phyloP scores from a whole-genome alignment of 2,888 invertebrate genomes.

The Pollenia griseotomentosa region DNA sequence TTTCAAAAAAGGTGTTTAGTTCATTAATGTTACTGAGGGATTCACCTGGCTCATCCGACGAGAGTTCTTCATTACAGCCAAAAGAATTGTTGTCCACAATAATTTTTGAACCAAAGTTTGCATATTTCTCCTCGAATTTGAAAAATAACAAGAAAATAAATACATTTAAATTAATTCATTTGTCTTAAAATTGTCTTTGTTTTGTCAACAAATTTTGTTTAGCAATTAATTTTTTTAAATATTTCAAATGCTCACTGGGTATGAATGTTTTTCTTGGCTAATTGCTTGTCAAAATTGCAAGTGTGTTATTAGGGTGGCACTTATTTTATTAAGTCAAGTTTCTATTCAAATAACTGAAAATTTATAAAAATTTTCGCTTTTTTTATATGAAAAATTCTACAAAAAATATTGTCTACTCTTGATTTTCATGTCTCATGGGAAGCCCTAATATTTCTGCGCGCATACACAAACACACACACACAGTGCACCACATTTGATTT shows the following conservation, averaged over 20 bases:
- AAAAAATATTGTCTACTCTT: too few relatives aligned
- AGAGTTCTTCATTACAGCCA: too few relatives aligned
- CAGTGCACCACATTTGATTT: neutral
- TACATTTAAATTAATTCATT: neutral
- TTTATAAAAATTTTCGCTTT: too few relatives aligned
- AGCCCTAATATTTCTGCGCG: neutral
- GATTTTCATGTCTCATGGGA: neutral
- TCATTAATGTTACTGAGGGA: too few relatives aligned
- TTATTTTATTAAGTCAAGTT: neutral
- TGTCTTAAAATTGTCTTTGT: neutral
- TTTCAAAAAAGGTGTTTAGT: too few relatives aligned
- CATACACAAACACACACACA: too few relatives aligned
- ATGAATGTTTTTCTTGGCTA: conserved; percentile 49
- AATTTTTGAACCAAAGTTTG: too few relatives aligned
- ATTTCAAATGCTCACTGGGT: conserved; percentile 33
- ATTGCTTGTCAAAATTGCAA: conserved; percentile 52
- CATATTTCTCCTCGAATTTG: too few relatives aligned
- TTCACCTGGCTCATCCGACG: too few relatives aligned
- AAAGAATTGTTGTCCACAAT: too few relatives aligned
- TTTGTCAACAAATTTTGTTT: conserved; percentile 37
- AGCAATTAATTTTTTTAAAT: conserved; percentile 60
- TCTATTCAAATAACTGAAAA: neutral
- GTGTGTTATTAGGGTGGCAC: conserved; percentile 18
- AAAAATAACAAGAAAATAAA: too few relatives aligned
- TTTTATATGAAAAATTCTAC: too few relatives aligned